phyloP scores from a whole-genome alignment of 2,888 invertebrate genomes.

The Onthophagus sagittarius region DNA sequence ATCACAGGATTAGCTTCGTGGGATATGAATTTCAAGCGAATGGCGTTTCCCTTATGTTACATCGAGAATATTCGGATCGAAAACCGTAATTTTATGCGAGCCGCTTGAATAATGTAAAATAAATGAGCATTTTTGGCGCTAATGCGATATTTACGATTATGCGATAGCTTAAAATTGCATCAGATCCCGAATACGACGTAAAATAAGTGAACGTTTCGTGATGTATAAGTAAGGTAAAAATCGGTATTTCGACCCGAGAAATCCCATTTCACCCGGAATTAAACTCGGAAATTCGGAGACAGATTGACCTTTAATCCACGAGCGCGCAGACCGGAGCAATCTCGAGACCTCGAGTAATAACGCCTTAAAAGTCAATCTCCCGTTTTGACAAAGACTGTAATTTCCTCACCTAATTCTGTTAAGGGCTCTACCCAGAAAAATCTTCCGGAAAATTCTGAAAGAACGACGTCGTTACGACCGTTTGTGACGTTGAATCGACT shows the following conservation, averaged over 20 bases:
- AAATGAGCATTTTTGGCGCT: not conserved
- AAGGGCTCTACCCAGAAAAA: slow-evolving; percentile 24
- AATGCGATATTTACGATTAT: not conserved
- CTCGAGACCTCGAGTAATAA: slow-evolving; percentile 22
- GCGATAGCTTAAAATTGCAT: not conserved
- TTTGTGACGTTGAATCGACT: not conserved
- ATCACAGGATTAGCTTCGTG: not conserved
- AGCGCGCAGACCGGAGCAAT: not conserved
- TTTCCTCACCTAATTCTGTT: slow-evolving; percentile 28
- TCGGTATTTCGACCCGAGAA: not conserved
- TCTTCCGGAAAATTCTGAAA: not conserved
- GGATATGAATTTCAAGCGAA: not conserved
- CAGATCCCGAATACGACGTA: not conserved
- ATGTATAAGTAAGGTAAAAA: not conserved
- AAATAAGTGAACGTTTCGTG: not conserved
- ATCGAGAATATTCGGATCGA: not conserved
- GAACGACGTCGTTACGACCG: slow-evolving; percentile 1
- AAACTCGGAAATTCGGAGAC: not conserved
- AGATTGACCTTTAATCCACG: not conserved
- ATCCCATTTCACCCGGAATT: not conserved
- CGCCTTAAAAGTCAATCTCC: slow-evolving; percentile 27
- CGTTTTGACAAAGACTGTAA: slow-evolving; percentile 26
- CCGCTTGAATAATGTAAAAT: not conserved
- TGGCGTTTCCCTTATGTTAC: not conserved
- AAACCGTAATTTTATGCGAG: not conserved